Base-by-base conservation (phyloP, 2,797 vertebrate species). In the Channa striata region DNA sequence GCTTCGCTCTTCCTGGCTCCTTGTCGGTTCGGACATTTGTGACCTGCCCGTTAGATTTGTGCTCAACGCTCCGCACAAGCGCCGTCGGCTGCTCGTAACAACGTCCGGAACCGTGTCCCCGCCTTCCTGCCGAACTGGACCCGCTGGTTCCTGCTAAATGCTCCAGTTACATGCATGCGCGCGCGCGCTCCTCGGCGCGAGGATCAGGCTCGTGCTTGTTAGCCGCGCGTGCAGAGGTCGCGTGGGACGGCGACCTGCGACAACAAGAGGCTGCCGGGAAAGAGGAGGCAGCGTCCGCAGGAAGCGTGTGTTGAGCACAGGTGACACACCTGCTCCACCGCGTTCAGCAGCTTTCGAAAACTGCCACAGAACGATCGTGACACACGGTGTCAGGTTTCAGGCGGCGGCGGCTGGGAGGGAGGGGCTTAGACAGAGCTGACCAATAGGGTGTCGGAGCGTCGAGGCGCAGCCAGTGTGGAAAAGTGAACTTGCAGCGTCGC, bases 351-450 rank as follows among this genome's bases (percentile, higher is more conserved):
- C 39, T 44, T 44, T 16, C 40, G 59, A 6, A 19, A 17, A 21
- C 30, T 17, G 39, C 16, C 17, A 39, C 4, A 43, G 17, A 63
- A n/a, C 42, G 13, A 44, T 30, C 20, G n/a, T n/a, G n/a, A n/a
- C n/a, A n/a, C n/a, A n/a, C 53, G 49, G 81, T 90, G 84, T 90
- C 85, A 81, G 62, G 67, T 91, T 90, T 85, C 88, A 89, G 39
- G 58, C 69, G 61, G 53, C 5, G 52, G 62, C 47, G 77, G 71
- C 20, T 56, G 72, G 90, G 91, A 68, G 88, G 90, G 76, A 47
- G 88, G 90, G 76, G 44, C 68, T 76, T 80, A 42, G 30, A 58
- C 20, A 50, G 58, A 39, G 49, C 1, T 57, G 34, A 23, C 89
- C 89, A 90, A 90, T 90, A 63, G 72, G 48, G 69, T 42, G 34